These are phyloP conservation scores for Triops longicaudatus DNA, from an alignment of 1,140 invertebrate species.

Conservation along the genomic window DNA sequence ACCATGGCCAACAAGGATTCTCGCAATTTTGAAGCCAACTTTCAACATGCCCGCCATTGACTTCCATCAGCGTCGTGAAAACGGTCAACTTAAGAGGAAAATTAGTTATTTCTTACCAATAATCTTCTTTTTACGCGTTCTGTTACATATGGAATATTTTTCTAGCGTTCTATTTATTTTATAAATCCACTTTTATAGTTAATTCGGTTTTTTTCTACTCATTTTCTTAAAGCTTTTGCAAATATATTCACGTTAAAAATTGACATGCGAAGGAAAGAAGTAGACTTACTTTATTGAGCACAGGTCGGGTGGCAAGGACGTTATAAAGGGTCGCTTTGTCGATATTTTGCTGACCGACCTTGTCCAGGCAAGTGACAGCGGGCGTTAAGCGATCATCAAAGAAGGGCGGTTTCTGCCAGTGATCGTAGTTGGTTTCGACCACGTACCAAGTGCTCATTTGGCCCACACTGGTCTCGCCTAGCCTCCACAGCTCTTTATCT, in stretches of 20 bases:
- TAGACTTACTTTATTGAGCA: constrained; percentile 48
- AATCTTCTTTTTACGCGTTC: too few species aligned
- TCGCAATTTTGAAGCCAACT: constrained; percentile 44
- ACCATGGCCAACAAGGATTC: constrained; percentile 36
- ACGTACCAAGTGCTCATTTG: constrained; percentile 43
- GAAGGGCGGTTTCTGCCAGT: constrained; percentile 48
- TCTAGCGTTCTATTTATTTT: too few species aligned
- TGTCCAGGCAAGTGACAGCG: constrained; percentile 44
- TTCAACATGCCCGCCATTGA: constrained; percentile 40
- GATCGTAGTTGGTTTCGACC: constrained; percentile 54
- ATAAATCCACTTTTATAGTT: not conserved
- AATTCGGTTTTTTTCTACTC: not conserved
- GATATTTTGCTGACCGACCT: constrained; percentile 37
- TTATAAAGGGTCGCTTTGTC: constrained; percentile 39
- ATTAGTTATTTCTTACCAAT: too few species aligned
- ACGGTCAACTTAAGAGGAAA: constrained; percentile 43
- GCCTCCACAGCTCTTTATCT: constrained; percentile 33
- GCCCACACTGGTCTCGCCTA: constrained; percentile 31
- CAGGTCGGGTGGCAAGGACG: constrained; percentile 48
- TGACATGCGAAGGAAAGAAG: not conserved
- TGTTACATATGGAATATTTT: too few species aligned
- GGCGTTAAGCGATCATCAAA: constrained; percentile 48
- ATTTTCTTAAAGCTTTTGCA: too few species aligned
- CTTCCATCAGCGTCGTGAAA: constrained; percentile 47
- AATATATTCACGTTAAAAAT: too few species aligned